Base-by-base conservation (phyloP, 92 coral and sea anemone genomes). In the Siderastrea siderea region DNA sequence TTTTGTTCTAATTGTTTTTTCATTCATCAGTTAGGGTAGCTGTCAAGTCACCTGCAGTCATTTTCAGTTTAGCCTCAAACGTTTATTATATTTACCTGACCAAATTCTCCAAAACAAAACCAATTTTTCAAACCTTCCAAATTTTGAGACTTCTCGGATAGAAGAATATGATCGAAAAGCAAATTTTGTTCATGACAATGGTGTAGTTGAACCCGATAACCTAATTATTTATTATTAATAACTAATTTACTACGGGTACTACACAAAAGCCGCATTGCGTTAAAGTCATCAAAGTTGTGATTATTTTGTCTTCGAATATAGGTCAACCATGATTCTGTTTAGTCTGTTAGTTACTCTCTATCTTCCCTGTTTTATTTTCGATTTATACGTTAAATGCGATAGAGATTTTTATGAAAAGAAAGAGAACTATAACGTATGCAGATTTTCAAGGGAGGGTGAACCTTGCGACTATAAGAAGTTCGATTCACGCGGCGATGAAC, bases 401-500 rank as follows among this genome's bases (percentile, higher is more conserved):
- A 65, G 17, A 7, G 17, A 45, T 15, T 6, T 11, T 43, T 2
- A 66, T 9, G 54, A 19, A 17, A 82, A 17, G 17, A 49, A 13
- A 19, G 12, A 44, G 9, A 50, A 45, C 14, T 84, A 84, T 43
- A 84, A 74, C 72, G 74, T 47, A 6, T 84, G 87, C 74, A 73
- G 87, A 38, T 62, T 84, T 64, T 49, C 77, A 60, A 64, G 81
- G 71, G 26, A 74, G 5, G 59, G 61, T 1, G 73, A 62, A 6
- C 10, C 44, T 26, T 84, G 87, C 53, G 63, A 84, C 64, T 84
- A 47, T 44, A 62, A 84, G 16, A 84, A 49, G 14, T 84, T 73
- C 80, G 87, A 84, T 50, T 84, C 87, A 10, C 51, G 9, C 15
- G 89, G 70, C 48, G 95, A 88, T 5, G 94, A 91, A 26, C 96